A percentile compares a stretch with the other conserved stretches of the same genome.
These are phyloP conservation scores for Bembecia ichneumoniformis DNA, from an alignment of 2,888 invertebrate species.

Conservation along the genomic window DNA sequence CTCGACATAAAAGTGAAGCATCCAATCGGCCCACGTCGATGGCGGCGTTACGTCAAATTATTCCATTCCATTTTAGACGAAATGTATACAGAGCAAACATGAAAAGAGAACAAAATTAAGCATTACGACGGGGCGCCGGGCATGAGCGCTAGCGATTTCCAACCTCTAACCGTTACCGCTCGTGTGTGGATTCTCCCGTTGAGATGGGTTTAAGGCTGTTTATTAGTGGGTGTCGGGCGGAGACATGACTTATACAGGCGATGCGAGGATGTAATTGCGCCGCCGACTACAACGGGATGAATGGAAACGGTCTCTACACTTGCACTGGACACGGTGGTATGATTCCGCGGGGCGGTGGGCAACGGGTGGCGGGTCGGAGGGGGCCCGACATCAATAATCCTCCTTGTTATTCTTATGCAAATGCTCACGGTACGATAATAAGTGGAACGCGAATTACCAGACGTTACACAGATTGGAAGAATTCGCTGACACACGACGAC, in stretches of 20 bases:
- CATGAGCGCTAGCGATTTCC: conserved; percentile 14
- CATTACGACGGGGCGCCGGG: conserved; percentile 30
- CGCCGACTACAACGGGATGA: too few species aligned
- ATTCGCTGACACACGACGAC: conserved; percentile 37
- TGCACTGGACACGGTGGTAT: neutral
- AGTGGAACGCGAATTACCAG: conserved; percentile 68
- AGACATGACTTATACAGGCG: neutral
- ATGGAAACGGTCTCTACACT: neutral
- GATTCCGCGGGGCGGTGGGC: conserved; percentile 9
- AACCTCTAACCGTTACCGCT: too few species aligned
- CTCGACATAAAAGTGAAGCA: conserved; percentile 27
- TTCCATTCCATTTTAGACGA: conserved; percentile 65
- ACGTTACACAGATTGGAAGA: conserved; percentile 67
- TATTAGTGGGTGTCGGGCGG: neutral
- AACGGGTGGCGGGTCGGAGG: conserved; percentile 11
- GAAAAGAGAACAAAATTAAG: conserved; percentile 69
- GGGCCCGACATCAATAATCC: conserved; percentile 65
- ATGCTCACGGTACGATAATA: conserved; percentile 67
- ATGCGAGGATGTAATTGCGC: too few species aligned
- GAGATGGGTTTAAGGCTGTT: neutral
- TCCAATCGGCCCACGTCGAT: conserved; percentile 43
- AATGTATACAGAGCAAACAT: conserved; percentile 69
- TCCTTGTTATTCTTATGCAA: conserved; percentile 72
- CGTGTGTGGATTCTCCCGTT: too few species aligned
- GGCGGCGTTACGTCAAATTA: conserved; percentile 54